A percentile compares a stretch with the other conserved stretches of the same genome.
Evolutionary conservation across 2,888 invertebrate species (phyloP).

Genomic region (Brachyptera putata): DNA sequence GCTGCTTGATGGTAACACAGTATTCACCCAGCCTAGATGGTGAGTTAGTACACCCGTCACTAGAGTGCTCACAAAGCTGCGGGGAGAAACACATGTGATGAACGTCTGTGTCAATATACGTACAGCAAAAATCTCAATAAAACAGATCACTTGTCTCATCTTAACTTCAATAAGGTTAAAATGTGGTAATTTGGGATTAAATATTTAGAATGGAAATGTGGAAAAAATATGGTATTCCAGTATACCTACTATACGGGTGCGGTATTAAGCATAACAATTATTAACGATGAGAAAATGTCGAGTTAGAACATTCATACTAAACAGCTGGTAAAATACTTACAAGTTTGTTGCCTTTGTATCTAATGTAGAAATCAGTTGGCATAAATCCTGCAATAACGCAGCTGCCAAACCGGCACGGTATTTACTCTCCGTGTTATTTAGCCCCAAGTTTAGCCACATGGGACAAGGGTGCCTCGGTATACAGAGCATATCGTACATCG

Average conservation of each 20-base stretch:
- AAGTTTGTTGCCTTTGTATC: constrained; percentile 88
- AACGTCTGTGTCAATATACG: background rate
- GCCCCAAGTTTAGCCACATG: constrained; percentile 58
- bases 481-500: constrained; percentile 64
- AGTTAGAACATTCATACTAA: too few relatives aligned
- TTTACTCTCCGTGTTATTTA: background rate
- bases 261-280: too few relatives aligned
- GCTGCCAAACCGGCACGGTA: constrained; percentile 15
- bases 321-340: too few relatives aligned
- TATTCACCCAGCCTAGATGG: constrained; percentile 88
- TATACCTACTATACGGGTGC: too few relatives aligned
- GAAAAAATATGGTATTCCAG: too few relatives aligned
- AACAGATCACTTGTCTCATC: too few relatives aligned
- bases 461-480: constrained; percentile 62
- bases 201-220: too few relatives aligned
- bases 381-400: constrained; percentile 45
- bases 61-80: constrained; percentile 84
- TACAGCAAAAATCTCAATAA: too few relatives aligned
- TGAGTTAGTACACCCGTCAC: constrained; percentile 84
- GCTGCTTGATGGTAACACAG: constrained; percentile 50
- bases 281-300: too few relatives aligned
- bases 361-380: constrained; percentile 61
- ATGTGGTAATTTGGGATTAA: too few relatives aligned
- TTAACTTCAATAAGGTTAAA: too few relatives aligned
- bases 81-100: constrained; percentile 40